phyloP scores from a whole-genome alignment of 2,888 invertebrate genomes.

The Pyralis farinalis region DNA sequence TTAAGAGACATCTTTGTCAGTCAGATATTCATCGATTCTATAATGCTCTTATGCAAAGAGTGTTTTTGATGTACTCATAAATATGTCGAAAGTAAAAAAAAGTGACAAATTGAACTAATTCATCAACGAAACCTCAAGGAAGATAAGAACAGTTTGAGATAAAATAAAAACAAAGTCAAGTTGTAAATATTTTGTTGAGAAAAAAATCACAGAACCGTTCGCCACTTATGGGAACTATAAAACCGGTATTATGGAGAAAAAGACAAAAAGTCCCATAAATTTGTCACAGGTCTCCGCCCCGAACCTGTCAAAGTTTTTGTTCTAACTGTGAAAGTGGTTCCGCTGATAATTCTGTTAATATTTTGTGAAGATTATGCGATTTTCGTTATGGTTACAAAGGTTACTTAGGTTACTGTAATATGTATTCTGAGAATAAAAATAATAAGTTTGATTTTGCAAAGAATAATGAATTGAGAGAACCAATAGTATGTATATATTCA shows the following conservation, averaged over 20 bases:
- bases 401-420: too few relatives aligned
- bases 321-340: constrained; percentile 4
- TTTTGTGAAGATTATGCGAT: too few relatives aligned
- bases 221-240: constrained; percentile 45
- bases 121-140: constrained; percentile 38
- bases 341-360: constrained; percentile 3
- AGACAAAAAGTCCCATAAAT: constrained; percentile 54
- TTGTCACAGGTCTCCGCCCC: constrained; percentile 49
- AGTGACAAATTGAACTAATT: constrained; percentile 2
- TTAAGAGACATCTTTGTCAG: too few relatives aligned
- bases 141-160: constrained; percentile 28
- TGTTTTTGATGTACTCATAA: too few relatives aligned
- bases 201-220: constrained; percentile 32
- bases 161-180: constrained; percentile 36
- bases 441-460: too few relatives aligned
- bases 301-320: constrained; percentile 30
- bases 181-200: constrained; percentile 40
- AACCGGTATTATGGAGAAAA: constrained; percentile 24
- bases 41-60: too few relatives aligned
- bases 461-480: too few relatives aligned
- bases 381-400: too few relatives aligned
- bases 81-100: too few relatives aligned
- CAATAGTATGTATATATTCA: too few relatives aligned
- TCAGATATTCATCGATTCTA: too few relatives aligned
- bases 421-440: too few relatives aligned